Percentiles rank a stretch among this genome's conserved stretches.
phyloP scores from a whole-genome alignment of 2,888 invertebrate species.

The Eretmocerus hayati region DNA sequence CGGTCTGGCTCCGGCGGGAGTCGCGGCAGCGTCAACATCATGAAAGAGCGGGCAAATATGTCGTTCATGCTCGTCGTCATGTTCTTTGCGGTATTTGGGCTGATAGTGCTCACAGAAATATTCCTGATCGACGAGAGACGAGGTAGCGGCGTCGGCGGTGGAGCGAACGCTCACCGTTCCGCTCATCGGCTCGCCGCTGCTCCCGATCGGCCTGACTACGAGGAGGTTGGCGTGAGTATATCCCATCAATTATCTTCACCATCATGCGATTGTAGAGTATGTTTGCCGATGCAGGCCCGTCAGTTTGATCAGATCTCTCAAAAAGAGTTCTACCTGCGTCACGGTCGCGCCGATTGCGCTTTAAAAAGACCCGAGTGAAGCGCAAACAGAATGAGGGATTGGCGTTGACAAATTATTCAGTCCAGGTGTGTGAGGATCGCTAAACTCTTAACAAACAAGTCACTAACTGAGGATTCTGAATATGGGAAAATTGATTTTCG shows the following conservation, averaged over 20 bases:
- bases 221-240: constrained; percentile 53
- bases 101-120: constrained; percentile 82
- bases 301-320: not conserved
- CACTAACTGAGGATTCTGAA: too few species aligned
- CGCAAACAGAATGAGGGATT: not conserved
- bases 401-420: too few species aligned
- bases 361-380: not conserved
- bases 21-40: constrained; percentile 52
- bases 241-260: not conserved
- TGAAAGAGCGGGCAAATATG: constrained; percentile 74
- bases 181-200: constrained; percentile 48
- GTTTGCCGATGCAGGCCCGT: not conserved
- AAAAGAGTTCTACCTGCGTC: not conserved
- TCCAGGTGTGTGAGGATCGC: too few species aligned
- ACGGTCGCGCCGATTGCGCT: not conserved
- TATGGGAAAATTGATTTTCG: too few species aligned
- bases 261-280: too few species aligned
- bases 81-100: constrained; percentile 82
- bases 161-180: constrained; percentile 49
- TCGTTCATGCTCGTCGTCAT: constrained; percentile 86
- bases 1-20: constrained; percentile 44
- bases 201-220: constrained; percentile 58
- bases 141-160: constrained; percentile 51
- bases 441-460: too few species aligned
- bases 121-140: constrained; percentile 58